A percentile compares a stretch with the other conserved stretches of the same genome.
Evolutionary conservation across 2,113 vertebrate species (phyloP).

Genomic region (Sinocyclocheilus anophthalmus): DNA sequence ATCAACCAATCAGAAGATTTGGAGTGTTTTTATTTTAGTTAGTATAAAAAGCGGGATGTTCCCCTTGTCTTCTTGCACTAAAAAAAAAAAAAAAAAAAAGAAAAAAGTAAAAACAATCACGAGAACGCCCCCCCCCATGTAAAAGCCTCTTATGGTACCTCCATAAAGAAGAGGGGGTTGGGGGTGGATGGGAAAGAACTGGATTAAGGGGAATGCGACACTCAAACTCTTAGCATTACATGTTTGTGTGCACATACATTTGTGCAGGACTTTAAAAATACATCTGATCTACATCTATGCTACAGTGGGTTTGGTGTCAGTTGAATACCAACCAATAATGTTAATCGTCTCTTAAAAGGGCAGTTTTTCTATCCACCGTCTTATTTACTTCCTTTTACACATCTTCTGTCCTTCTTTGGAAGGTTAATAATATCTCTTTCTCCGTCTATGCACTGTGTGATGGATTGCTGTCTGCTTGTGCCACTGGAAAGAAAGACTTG

Average conservation of each 20-base stretch:
- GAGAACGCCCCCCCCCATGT: too few relatives aligned
- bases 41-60: neutral
- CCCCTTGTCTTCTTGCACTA: neutral
- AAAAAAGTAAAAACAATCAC: too few relatives aligned
- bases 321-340: neutral
- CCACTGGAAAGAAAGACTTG: slow-evolving; percentile 34
- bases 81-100: too few relatives aligned
- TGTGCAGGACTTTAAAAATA: neutral
- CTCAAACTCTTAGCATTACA: neutral
- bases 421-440: slow-evolving; percentile 48
- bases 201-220: slow-evolving; percentile 20
- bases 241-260: neutral
- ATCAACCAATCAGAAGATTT: neutral
- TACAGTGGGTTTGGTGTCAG: neutral
- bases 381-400: neutral
- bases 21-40: neutral
- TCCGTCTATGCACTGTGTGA: neutral
- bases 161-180: slow-evolving; percentile 15
- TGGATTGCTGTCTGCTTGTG: slow-evolving; percentile 23
- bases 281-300: neutral
- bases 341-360: neutral
- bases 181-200: slow-evolving; percentile 1
- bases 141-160: slow-evolving; percentile 43
- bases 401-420: slow-evolving; percentile 47
- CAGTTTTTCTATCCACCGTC: neutral